A percentile compares a stretch with the other conserved stretches of the same genome.
phyloP scores from a whole-genome alignment of 1,140 invertebrate species.

The Epicauta chinensis region DNA sequence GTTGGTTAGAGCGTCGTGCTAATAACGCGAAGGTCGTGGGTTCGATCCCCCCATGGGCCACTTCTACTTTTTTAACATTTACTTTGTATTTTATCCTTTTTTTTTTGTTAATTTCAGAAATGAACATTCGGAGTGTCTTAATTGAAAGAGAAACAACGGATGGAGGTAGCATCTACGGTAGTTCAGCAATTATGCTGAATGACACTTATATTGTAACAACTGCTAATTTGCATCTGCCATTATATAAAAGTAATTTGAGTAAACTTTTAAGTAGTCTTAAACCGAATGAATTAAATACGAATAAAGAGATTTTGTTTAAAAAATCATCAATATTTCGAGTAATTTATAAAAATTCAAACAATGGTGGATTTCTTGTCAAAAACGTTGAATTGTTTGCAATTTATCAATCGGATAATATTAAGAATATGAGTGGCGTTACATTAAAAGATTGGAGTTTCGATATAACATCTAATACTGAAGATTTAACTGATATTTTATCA shows the following conservation, averaged over 20 bases:
- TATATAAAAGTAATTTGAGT: neutral
- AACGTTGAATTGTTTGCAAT: slow-evolving; percentile 7
- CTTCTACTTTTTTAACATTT: neutral
- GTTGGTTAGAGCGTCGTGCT: slow-evolving; percentile 37
- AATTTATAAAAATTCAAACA: slow-evolving; percentile 1
- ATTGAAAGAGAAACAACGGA: slow-evolving; percentile 12
- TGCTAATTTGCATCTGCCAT: slow-evolving; percentile 11
- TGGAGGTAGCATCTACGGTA: slow-evolving; percentile 8
- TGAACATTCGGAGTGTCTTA: slow-evolving; percentile 9
- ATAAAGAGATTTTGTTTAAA: neutral
- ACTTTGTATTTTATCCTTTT: neutral
- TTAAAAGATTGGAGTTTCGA: slow-evolving; percentile 19
- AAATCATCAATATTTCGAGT: neutral
- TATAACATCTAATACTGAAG: slow-evolving; percentile 5
- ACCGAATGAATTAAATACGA: neutral
- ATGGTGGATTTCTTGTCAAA: neutral
- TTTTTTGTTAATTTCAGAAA: slow-evolving; percentile 1
- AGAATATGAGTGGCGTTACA: neutral
- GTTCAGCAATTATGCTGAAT: slow-evolving; percentile 16
- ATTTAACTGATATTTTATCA: slow-evolving; percentile 13
- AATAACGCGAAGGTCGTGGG: slow-evolving; percentile 37
- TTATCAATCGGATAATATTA: slow-evolving; percentile 11
- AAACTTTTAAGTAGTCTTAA: neutral
- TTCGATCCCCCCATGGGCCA: slow-evolving; percentile 38
- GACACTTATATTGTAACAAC: slow-evolving; percentile 17